Base-by-base conservation (phyloP, 2,888 invertebrate genomes). In the Synanthedon myopaeformis region DNA sequence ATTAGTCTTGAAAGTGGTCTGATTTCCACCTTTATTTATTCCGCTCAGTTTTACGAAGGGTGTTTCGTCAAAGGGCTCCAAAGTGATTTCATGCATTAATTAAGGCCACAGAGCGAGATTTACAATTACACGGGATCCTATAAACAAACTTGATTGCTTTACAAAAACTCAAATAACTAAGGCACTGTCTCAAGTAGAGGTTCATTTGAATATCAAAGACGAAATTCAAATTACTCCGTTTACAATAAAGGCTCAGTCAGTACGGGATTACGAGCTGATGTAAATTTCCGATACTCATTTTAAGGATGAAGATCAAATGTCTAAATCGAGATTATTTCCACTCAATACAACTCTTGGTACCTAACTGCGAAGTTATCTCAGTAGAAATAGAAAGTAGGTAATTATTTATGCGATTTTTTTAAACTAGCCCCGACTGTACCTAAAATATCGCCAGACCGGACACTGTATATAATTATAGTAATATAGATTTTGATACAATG, bases 61-160 rank as follows among this genome's bases (percentile, higher is more conserved):
- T 55, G 70, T 63, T 64, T 64, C 67, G 65, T 76, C 77, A 79
- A 77, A 79, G 76, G 72, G 61, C 66, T 66, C 62, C 63, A 69
- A 71, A 77, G 76, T 78, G 82, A 83, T 83, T 82, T 74, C 67
- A 78, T 78, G 80, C 76, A 80, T 83, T 85, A 85, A 86, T 85
- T 82, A 84, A 74, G 76, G 77, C 80, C 82, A 74, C 85, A 82
- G 74, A 82, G 75, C 77, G 78, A 79, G 84, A 86, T 85, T 87
- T 79, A 85, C 84, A 86, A 85, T 84, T 83, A 86, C 84, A 85
- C 75, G 69, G 74, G 67, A 74, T 78, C 70, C 76, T 82, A 80
- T 87, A 86, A 86, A 86, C 86, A 86, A 86, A 84, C 83, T 86
- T 83, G 86, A 87, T 86, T 85, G 85, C 85, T 85, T 86, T 86